phyloP scores from a whole-genome alignment of 1,140 invertebrate species.

The Papilio glaucus region DNA sequence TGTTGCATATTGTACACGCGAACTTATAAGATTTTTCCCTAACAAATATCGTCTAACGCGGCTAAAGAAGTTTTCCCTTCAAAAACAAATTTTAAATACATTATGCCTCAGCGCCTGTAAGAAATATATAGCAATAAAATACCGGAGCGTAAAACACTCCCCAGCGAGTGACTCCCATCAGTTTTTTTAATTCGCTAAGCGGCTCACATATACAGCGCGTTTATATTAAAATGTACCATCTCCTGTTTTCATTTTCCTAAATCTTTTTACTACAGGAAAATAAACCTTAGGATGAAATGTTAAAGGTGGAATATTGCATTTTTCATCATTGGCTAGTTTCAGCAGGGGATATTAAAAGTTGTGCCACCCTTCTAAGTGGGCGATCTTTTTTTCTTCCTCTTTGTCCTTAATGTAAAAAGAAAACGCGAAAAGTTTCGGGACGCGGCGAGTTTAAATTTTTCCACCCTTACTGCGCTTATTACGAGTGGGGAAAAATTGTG shows the following conservation, averaged over 20 bases:
- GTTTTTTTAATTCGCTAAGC: slow-evolving; percentile 70
- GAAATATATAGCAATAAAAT: slow-evolving; percentile 39
- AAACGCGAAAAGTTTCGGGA: slow-evolving; percentile 79
- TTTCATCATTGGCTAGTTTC: slow-evolving; percentile 42
- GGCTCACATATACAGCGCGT: slow-evolving; percentile 64
- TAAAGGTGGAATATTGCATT: slow-evolving; percentile 45
- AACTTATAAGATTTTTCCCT: too few relatives aligned
- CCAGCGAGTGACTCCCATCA: slow-evolving; percentile 53
- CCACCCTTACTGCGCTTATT: slow-evolving; percentile 81
- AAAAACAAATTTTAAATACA: slow-evolving; percentile 2
- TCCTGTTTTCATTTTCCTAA: slow-evolving; percentile 46
- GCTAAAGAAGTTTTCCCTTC: too few relatives aligned
- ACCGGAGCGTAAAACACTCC: slow-evolving; percentile 56
- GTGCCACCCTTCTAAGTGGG: slow-evolving; percentile 79
- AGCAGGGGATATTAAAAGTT: slow-evolving; percentile 75
- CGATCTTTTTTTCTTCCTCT: slow-evolving; percentile 66
- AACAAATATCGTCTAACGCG: too few relatives aligned
- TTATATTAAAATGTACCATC: slow-evolving; percentile 67
- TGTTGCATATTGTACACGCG: too few relatives aligned
- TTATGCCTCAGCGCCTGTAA: slow-evolving; percentile 11
- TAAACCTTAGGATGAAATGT: slow-evolving; percentile 38
- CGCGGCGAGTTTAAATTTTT: slow-evolving; percentile 80
- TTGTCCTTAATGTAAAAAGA: slow-evolving; percentile 83
- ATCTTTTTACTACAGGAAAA: slow-evolving; percentile 33
- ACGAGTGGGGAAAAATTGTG: slow-evolving; percentile 68